Percentiles rank a stretch among this genome's conserved stretches.
Evolutionary conservation across 2,888 invertebrate genomes (phyloP).

Genomic region (Amphipoea lucens): DNA sequence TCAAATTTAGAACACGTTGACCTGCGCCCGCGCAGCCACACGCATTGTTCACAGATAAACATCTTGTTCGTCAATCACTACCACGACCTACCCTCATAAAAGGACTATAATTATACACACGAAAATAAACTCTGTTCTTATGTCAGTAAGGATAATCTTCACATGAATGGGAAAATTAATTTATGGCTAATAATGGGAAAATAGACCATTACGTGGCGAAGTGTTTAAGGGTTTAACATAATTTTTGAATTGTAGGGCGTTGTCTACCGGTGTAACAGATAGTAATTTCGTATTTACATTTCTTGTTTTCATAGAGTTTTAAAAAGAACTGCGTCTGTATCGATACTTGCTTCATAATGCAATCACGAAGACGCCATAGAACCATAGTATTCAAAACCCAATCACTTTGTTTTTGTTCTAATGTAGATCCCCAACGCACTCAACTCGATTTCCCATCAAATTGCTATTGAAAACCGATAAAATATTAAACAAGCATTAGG

Average conservation of each 20-base stretch:
- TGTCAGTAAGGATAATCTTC: slow-evolving; percentile 21
- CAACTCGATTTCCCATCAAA: neutral
- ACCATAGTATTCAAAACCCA: neutral
- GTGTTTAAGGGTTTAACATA: slow-evolving; percentile 73
- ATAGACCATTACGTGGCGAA: slow-evolving; percentile 74
- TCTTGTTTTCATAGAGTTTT: neutral
- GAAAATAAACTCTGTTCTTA: slow-evolving; percentile 33
- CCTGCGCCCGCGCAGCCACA: slow-evolving; percentile 78
- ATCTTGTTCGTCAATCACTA: slow-evolving; percentile 85
- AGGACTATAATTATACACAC: slow-evolving; percentile 21
- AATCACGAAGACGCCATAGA: neutral
- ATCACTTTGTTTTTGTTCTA: neutral
- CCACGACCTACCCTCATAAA: slow-evolving; percentile 74
- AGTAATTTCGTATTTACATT: slow-evolving; percentile 32
- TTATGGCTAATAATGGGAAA: slow-evolving; percentile 74
- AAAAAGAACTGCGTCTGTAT: neutral
- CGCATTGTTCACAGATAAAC: slow-evolving; percentile 86
- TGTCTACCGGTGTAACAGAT: slow-evolving; percentile 24
- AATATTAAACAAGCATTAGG: neutral
- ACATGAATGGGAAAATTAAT: slow-evolving; percentile 55
- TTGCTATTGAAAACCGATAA: slow-evolving; percentile 4
- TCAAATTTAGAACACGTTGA: slow-evolving; percentile 72
- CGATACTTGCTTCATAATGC: neutral
- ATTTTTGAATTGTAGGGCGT: slow-evolving; percentile 74
- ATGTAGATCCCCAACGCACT: neutral